phyloP scores from a whole-genome alignment of 2,797 vertebrate genomes.

The Darevskia mixta region DNA sequence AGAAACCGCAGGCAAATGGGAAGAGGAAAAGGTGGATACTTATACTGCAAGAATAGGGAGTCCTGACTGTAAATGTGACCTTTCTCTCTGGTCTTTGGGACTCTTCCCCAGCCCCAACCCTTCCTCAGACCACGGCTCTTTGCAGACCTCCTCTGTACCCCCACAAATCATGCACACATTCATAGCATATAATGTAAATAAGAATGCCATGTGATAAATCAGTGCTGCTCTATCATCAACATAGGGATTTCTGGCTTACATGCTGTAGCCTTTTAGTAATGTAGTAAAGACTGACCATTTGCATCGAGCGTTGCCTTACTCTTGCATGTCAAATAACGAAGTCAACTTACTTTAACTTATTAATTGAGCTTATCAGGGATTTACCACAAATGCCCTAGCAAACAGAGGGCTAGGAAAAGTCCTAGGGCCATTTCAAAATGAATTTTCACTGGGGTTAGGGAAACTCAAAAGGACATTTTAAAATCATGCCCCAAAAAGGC shows the following conservation, averaged over 20 bases:
- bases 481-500: too few species aligned
- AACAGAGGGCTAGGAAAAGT: not conserved
- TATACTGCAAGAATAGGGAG: too few species aligned
- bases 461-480: too few species aligned
- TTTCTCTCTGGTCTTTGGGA: too few species aligned
- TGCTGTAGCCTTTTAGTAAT: not conserved
- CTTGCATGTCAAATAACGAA: not conserved
- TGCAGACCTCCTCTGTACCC: too few species aligned
- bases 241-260: not conserved
- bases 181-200: too few species aligned
- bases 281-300: not conserved
- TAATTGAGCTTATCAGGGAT: not conserved
- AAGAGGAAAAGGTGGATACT: not conserved
- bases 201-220: not conserved
- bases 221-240: not conserved
- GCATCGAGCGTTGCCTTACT: not conserved
- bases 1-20: not conserved
- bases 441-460: too few species aligned
- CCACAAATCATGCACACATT: too few species aligned
- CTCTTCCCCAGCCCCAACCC: too few species aligned
- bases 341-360: not conserved
- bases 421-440: not conserved
- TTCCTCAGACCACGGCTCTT: too few species aligned
- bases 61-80: too few species aligned
- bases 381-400: not conserved